Evolutionary conservation across 1,140 invertebrate genomes (phyloP), one percentile per base, ranked within the genome.

Genomic region (Achatina immaculata): DNA sequence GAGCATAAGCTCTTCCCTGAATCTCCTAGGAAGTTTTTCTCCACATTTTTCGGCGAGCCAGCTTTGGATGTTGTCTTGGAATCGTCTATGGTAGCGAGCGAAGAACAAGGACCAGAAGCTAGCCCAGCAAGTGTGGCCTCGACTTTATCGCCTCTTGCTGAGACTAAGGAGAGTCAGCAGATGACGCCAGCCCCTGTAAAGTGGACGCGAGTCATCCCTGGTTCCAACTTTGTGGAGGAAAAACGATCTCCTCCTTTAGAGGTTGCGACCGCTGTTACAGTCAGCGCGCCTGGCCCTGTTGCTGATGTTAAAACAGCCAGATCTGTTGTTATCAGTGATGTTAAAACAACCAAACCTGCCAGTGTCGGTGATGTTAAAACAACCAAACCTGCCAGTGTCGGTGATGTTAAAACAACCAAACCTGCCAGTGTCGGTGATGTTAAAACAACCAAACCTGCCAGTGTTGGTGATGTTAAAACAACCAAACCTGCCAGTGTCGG

Each of bases 141-240:
- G 45, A 48, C 45, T 48, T 48, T 19, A 48, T 48, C 45, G 19
- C 45, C 45, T 48, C 45, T 48, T 19, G 19, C 45, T 48, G 45
- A 7, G 19, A 48, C 45, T 11, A 48, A 48, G 45, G 19, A 7
- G 7, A 19, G 7, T 48, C 7, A 48, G 45, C 45, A 11, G 45
- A 19, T 19, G 45, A 6, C 19, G 42, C 40, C 76, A 21, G 28
- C 28, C 11, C 66, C 65, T 7, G 78, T 71, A 6, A 19, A 24
- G 19, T 71, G 78, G 65, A 48, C 78, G 36, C 65, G 65, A 36
- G 68, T 79, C n/a, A 79, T 79, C n/a, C 78, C 78, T 51, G 78
- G 68, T 28, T 79, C 78, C 31, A 51, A 43, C 3, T 74, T 66
- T 75, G 71, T 79, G 43, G 78, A 79, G n/a, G 78, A 79, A 55